Percentiles rank a stretch among this genome's conserved stretches.
Conservation (phyloP, 1,140 invertebrate species). For the Archivesica marissinica region DNA sequence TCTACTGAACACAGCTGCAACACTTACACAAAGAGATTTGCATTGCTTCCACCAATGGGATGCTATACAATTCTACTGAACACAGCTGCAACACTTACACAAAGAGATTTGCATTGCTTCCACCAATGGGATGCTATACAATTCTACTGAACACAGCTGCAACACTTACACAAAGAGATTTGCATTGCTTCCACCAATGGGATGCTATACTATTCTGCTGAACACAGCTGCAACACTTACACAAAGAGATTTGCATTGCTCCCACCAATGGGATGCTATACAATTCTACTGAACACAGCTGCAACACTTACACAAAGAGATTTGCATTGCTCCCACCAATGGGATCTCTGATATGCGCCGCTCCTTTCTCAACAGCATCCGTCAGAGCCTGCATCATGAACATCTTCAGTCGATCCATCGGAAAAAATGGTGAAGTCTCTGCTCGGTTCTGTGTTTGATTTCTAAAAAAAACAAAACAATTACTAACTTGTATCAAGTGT, state of each 20-base stretch:
- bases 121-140: too few relatives aligned
- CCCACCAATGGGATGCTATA: conserved; percentile 99
- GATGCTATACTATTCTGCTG: too few relatives aligned
- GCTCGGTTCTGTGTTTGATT: conserved; percentile 67
- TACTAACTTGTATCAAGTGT: too few relatives aligned
- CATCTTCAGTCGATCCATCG: conserved; percentile 95
- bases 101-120: too few relatives aligned
- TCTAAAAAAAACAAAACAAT: conserved; percentile 60
- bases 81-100: too few relatives aligned
- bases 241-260: conserved; percentile 99
- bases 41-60: too few relatives aligned
- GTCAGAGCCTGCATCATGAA: conserved; percentile 97
- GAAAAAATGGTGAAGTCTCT: conserved; percentile 91
- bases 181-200: conserved; percentile 98
- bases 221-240: too few relatives aligned
- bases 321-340: conserved; percentile 99
- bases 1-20: too few relatives aligned
- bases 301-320: conserved; percentile 96
- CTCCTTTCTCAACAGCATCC: conserved; percentile 97
- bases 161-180: conserved; percentile 98
- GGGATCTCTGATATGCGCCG: conserved; percentile 98
- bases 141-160: too few relatives aligned
- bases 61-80: too few relatives aligned
- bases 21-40: too few relatives aligned
- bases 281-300: too few relatives aligned